These are phyloP conservation scores for Triplophysa tibetana DNA, from an alignment of 2,113 vertebrate genomes.

Conservation along the genomic window DNA sequence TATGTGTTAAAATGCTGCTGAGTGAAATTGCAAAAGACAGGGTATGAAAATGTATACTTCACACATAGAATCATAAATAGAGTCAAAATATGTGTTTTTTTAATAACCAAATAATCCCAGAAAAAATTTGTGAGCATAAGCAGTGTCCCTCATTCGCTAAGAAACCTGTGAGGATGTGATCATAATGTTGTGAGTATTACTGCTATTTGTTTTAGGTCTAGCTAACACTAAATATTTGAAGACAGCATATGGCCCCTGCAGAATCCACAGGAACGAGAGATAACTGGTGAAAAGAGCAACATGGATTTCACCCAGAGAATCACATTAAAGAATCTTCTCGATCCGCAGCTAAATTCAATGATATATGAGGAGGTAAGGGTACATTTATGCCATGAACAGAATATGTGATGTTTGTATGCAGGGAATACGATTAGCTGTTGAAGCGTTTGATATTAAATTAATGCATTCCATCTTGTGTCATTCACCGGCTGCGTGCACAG, in stretches of 20 bases:
- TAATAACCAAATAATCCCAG: background rate
- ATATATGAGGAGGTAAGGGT: background rate
- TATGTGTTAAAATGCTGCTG: background rate
- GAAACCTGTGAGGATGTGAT: background rate
- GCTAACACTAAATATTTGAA: conserved; percentile 17
- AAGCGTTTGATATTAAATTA: conserved; percentile 26
- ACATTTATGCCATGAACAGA: background rate
- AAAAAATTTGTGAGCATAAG: background rate
- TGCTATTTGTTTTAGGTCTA: conserved; percentile 12
- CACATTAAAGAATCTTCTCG: background rate
- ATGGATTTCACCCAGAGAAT: background rate
- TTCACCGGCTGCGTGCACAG: background rate
- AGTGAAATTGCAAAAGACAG: background rate
- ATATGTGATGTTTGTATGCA: background rate
- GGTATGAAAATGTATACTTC: background rate
- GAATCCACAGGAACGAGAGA: background rate
- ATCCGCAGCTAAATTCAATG: background rate
- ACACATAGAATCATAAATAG: background rate
- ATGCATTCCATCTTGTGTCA: conserved; percentile 26
- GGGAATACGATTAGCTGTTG: background rate
- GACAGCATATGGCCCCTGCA: background rate
- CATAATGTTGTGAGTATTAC: background rate
- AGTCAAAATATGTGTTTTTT: background rate
- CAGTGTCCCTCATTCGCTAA: background rate
- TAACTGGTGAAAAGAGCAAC: background rate